phyloP scores from a whole-genome alignment of 2,888 invertebrate species.

The Helleia helle region DNA sequence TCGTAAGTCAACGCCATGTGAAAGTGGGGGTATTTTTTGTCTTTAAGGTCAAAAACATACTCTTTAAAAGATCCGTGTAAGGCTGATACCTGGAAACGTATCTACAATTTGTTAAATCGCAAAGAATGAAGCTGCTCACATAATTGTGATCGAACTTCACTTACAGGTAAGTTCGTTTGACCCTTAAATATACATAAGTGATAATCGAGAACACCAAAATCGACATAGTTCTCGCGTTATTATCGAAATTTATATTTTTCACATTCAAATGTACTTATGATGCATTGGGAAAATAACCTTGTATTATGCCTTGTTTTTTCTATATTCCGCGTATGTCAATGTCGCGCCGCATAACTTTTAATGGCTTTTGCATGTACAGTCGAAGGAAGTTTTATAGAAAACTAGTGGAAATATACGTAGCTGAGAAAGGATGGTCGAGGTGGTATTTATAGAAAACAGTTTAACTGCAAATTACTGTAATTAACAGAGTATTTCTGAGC shows the following conservation, averaged over 20 bases:
- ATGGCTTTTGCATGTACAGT: slow-evolving; percentile 6
- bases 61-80: too few species aligned
- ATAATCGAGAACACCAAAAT: too few species aligned
- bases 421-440: too few species aligned
- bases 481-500: neutral
- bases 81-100: too few species aligned
- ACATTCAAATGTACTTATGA: slow-evolving; percentile 3
- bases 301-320: slow-evolving; percentile 4
- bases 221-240: neutral
- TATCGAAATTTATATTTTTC: neutral
- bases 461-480: neutral
- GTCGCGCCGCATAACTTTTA: slow-evolving; percentile 3
- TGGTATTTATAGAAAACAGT: slow-evolving; percentile 5
- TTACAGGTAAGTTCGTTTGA: too few species aligned
- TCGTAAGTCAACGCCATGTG: too few species aligned
- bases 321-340: slow-evolving; percentile 9
- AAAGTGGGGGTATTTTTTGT: too few species aligned
- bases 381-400: slow-evolving; percentile 1
- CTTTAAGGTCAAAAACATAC: too few species aligned
- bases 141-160: too few species aligned
- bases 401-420: slow-evolving; percentile 2
- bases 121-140: too few species aligned
- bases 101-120: too few species aligned
- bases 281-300: slow-evolving; percentile 6
- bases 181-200: too few species aligned